Base-by-base conservation (phyloP, 2,797 vertebrate genomes). In the Avahi laniger region DNA sequence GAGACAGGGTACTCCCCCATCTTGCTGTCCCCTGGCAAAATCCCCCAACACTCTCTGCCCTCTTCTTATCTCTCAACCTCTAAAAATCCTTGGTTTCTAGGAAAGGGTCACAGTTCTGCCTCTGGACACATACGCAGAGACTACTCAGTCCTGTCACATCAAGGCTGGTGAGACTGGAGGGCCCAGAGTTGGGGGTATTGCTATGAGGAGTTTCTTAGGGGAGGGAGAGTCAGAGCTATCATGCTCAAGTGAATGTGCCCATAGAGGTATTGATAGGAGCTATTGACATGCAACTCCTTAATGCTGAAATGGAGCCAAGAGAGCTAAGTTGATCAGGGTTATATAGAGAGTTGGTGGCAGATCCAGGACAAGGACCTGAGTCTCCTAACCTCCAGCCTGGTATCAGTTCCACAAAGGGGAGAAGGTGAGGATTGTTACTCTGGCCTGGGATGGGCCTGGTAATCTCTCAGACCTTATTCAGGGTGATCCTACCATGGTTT, bases 381-480 rank as follows among this genome's bases (percentile, higher is more conserved):
- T 94, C 65, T 96, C 72, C 50, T 81, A 81, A 76, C 38, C 67
- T 87, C 38, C n/a, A 89, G 69, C 72, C 43, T 83, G 43, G 89
- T 7, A 43, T 89, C 50, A 84, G 38, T 78, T 86, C 75, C 46
- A 96, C 28, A 79, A 89, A 81, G 54, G 24, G 80, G 48, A 96
- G 61, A 87, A 87, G 26, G 50, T 82, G 38, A 94, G 22, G 26
- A 70, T 38, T 86, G 26, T 72, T 73, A 59, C 48, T 79, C 38
- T 20, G n/a, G 84, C 9, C 73, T 61, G 26, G 38, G 78, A 54
- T 28, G 57, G 83, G 17, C 85, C 69, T n/a, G 78, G 6, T 46
- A 93, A 93, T 50, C 59, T 82, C 57, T 93, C 72, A 84, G 63
- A 69, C 41, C 72, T 96, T 69, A 81, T 65, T 88, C 43, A 67